These are phyloP conservation scores for Leucosticte australis DNA, from an alignment of 2,113 vertebrate genomes.

Conservation along the genomic window DNA sequence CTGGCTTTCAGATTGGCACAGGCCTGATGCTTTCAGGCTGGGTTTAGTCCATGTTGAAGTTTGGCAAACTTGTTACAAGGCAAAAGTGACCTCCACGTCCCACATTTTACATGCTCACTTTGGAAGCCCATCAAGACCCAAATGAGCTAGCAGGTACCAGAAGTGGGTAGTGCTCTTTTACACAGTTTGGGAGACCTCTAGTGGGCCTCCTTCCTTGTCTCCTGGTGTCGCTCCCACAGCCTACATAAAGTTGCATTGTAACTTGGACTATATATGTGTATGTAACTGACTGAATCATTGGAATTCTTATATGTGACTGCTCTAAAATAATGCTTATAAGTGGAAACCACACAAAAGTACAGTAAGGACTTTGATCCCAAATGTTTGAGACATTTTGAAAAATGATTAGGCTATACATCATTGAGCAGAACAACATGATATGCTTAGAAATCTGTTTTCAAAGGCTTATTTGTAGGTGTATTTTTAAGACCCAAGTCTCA, in stretches of 20 bases:
- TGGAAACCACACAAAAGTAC: background rate
- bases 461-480: background rate
- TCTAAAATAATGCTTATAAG: background rate
- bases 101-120: background rate
- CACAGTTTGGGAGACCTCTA: conserved; percentile 44
- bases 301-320: background rate
- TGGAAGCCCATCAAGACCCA: background rate
- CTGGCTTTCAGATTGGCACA: background rate
- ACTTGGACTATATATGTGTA: background rate
- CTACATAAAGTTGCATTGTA: background rate
- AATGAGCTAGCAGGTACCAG: background rate
- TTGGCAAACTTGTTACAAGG: background rate
- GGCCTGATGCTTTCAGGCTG: background rate
- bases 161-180: background rate
- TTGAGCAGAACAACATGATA: background rate
- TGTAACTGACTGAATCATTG: background rate
- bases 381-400: background rate
- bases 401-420: background rate
- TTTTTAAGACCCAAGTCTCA: background rate
- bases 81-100: background rate
- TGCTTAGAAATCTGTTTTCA: background rate
- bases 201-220: background rate
- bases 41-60: background rate
- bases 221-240: background rate
- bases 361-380: background rate